These are phyloP conservation scores for Elephas maximus DNA, from an alignment of 2,113 vertebrate species.

Conservation along the genomic window DNA sequence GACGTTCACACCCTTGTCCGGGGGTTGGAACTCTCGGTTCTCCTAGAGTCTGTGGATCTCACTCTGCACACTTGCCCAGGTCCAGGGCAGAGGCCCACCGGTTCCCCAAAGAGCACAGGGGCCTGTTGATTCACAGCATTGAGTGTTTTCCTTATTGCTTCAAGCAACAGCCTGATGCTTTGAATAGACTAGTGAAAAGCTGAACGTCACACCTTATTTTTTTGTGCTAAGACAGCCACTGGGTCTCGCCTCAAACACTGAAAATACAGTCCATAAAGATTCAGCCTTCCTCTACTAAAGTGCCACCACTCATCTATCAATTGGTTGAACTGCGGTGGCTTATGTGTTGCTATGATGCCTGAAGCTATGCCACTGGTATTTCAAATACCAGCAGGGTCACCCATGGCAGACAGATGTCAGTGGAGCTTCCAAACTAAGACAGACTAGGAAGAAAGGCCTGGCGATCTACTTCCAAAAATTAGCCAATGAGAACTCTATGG, in stretches of 20 bases:
- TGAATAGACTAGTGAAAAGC: neutral
- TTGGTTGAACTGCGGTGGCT: neutral
- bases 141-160: conserved; percentile 39
- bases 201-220: neutral
- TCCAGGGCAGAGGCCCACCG: neutral
- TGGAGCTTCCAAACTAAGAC: neutral
- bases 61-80: fast-evolving
- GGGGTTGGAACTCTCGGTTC: neutral
- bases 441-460: neutral
- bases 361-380: neutral
- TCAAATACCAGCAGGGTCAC: neutral
- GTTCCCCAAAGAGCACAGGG: neutral
- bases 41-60: neutral
- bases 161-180: neutral
- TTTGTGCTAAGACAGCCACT: neutral
- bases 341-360: neutral
- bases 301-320: neutral
- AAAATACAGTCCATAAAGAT: neutral
- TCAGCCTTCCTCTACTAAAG: neutral
- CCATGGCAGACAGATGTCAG: neutral
- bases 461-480: neutral
- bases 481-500: neutral
- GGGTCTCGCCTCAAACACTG: fast-evolving
- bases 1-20: neutral
- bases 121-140: neutral